phyloP scores from a whole-genome alignment of 2,888 invertebrate genomes.

The Monopis laevigella region DNA sequence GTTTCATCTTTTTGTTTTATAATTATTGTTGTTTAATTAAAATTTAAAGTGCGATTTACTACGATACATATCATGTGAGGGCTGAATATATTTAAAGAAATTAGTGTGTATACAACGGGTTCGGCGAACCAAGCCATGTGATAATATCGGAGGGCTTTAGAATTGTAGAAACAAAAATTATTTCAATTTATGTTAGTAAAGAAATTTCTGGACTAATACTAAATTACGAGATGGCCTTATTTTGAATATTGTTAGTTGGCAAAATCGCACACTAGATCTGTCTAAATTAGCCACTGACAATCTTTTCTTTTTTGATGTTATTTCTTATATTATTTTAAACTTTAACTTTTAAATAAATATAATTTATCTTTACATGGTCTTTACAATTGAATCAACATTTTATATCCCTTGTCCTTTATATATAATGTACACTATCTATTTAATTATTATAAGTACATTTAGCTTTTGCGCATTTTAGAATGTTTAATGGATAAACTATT shows the following conservation, averaged over 20 bases:
- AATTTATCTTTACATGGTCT: slow-evolving; percentile 31
- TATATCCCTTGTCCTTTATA: slow-evolving; percentile 47
- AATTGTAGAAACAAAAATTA: slow-evolving; percentile 4
- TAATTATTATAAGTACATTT: slow-evolving; percentile 24
- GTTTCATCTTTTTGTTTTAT: slow-evolving; percentile 27
- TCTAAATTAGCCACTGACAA: slow-evolving; percentile 4
- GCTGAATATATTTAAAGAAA: slow-evolving; percentile 31
- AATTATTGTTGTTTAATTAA: background rate
- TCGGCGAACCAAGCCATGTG: slow-evolving; percentile 11
- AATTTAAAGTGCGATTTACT: slow-evolving; percentile 36
- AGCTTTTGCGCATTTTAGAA: slow-evolving; percentile 62
- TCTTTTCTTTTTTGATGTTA: too few species aligned
- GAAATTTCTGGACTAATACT: slow-evolving; percentile 6
- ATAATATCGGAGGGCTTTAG: slow-evolving; percentile 11
- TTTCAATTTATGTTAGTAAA: slow-evolving; percentile 7
- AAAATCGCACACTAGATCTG: slow-evolving; percentile 4
- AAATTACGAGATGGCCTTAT: slow-evolving; percentile 50
- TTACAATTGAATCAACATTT: too few species aligned
- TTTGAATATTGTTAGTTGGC: slow-evolving; percentile 20
- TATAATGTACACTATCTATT: slow-evolving; percentile 32
- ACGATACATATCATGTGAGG: slow-evolving; percentile 65
- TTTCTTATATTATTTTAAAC: too few species aligned
- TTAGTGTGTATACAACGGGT: slow-evolving; percentile 11
- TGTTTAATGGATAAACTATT: slow-evolving; percentile 30
- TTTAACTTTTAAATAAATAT: too few species aligned